phyloP scores from a whole-genome alignment of 2,888 invertebrate genomes.

The Melieria picta region DNA sequence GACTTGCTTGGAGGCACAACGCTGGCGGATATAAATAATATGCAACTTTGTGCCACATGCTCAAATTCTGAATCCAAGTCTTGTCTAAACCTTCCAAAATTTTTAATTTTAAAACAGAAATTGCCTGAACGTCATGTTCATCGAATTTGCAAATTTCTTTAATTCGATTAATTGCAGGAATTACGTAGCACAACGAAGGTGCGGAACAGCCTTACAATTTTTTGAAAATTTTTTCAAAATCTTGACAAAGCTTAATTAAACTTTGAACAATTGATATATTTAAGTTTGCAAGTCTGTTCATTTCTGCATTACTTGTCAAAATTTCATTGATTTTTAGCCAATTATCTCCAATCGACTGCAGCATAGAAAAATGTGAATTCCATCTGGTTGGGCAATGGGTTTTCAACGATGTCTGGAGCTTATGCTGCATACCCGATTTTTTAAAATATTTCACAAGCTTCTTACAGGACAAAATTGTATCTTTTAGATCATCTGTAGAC shows the following conservation, averaged over 20 bases:
- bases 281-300: not conserved
- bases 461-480: not conserved
- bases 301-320: conserved; percentile 31
- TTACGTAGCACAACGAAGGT: no score
- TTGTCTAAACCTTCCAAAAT: not conserved
- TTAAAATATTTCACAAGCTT: not conserved
- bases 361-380: no score
- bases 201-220: not conserved
- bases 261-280: conserved; percentile 18
- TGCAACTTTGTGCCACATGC: conserved; percentile 18
- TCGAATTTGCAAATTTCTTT: no score
- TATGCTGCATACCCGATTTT: not conserved
- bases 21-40: conserved; percentile 22
- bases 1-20: conserved; percentile 10
- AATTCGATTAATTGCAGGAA: no score
- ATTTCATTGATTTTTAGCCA: not conserved
- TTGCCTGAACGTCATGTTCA: not conserved
- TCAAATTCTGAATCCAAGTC: conserved; percentile 6
- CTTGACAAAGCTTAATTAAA: conserved; percentile 2
- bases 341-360: no score
- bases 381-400: no score
- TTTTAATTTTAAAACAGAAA: not conserved
- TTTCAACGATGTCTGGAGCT: no score
- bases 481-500: conserved; percentile 7
- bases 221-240: conserved; percentile 12